Conservation (phyloP, 2,113 vertebrate genomes). For the Scalopus aquaticus region DNA sequence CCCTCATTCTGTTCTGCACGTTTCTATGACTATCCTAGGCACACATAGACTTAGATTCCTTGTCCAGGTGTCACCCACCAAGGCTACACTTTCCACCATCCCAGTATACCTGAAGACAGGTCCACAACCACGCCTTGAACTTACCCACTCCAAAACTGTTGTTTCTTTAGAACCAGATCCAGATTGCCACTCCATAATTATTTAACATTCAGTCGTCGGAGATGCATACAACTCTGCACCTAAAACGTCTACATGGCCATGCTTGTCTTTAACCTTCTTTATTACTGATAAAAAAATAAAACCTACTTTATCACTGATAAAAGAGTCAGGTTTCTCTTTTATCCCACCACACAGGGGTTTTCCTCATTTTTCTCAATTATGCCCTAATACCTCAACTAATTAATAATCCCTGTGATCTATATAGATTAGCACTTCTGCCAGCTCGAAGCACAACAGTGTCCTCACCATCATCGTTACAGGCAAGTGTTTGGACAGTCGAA, state of each 20-base stretch:
- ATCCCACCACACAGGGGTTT: neutral
- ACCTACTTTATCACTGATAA: too few relatives aligned
- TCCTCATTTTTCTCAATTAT: neutral
- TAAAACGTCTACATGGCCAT: neutral
- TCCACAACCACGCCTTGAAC: neutral
- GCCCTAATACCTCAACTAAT: neutral
- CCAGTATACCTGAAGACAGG: neutral
- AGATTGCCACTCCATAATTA: neutral
- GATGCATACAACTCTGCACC: neutral
- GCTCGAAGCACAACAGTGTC: neutral
- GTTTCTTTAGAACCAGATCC: neutral
- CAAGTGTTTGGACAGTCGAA: neutral
- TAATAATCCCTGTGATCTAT: neutral
- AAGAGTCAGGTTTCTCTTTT: neutral
- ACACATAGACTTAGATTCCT: neutral
- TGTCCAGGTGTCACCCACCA: neutral
- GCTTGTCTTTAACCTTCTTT: neutral
- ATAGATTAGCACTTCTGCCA: neutral
- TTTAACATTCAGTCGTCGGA: neutral
- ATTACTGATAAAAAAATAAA: neutral
- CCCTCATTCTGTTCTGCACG: neutral
- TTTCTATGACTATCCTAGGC: neutral
- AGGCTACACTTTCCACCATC: neutral
- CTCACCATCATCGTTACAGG: neutral
- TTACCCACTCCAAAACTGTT: neutral